Percentiles rank a stretch among this genome's conserved stretches.
phyloP scores from a whole-genome alignment of 2,888 invertebrate genomes.

The Napeogenes inachia region DNA sequence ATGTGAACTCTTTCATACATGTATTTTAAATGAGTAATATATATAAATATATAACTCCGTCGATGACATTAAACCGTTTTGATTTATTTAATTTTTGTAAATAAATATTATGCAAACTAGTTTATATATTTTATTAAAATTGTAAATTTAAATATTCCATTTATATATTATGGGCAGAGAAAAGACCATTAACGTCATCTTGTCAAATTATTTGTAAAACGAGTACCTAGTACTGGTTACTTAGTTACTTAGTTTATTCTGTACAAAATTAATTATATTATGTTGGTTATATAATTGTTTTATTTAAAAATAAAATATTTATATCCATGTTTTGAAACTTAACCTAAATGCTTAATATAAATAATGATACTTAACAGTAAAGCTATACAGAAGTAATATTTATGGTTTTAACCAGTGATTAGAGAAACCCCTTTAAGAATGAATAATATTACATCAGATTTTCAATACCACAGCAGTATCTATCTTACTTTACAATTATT shows the following conservation, averaged over 20 bases:
- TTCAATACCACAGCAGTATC: too few relatives aligned
- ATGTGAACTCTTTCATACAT: too few relatives aligned
- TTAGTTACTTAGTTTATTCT: slow-evolving; percentile 59
- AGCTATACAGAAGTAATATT: neutral
- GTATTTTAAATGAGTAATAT: slow-evolving; percentile 3
- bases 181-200: slow-evolving; percentile 41
- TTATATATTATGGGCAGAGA: slow-evolving; percentile 41
- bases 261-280: slow-evolving; percentile 73
- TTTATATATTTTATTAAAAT: slow-evolving; percentile 14
- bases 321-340: neutral
- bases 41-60: neutral
- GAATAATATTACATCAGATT: too few relatives aligned
- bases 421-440: too few relatives aligned
- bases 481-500: too few relatives aligned
- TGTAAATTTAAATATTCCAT: slow-evolving; percentile 36
- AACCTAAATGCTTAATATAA: neutral
- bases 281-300: slow-evolving; percentile 54
- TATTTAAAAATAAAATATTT: slow-evolving; percentile 19
- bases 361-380: neutral
- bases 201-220: slow-evolving; percentile 46
- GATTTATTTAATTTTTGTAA: slow-evolving; percentile 13
- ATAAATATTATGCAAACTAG: slow-evolving; percentile 15
- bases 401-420: too few relatives aligned
- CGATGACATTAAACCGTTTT: too few relatives aligned
- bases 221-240: slow-evolving; percentile 56